Evolutionary conservation across 53 echinoderm and acorn worm species (phyloP), one percentile per base, ranked within the genome.

Genomic region (Stichopus horrens): DNA sequence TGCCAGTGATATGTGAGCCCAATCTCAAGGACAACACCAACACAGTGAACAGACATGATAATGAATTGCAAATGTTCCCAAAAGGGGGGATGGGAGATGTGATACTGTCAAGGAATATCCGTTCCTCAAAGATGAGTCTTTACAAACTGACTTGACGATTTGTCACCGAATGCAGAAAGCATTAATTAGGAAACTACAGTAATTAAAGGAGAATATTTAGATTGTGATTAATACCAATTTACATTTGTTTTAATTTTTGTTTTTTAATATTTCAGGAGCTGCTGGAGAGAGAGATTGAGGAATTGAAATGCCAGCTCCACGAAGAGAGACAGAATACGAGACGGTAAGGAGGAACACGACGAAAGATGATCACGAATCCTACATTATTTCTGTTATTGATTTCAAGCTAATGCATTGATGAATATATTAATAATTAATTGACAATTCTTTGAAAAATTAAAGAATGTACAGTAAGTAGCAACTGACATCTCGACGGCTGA

Each of bases 241-340:
- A 11, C 23, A 75, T 37, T 57, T 81, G 20, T 58, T 7, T 55
- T 81, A 2, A 11, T 58, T 81, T 58, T 59, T 86, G 77, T 53
- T 77, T 73, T 14, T 54, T 74, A 19, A 54, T 21, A 68, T 88
- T 80, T 5, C 79, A 92, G 92, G 92, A 92, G 83, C 77, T 86
- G 54, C 90, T 92, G 87, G 92, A 90, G 19, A 60, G 77, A 67
- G 86, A 92, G 87, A 86, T 92, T 53, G 92, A 92, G 74, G 92
- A 92, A 86, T 87, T 92, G 54, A 92, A 83, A 86, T 68, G 90
- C 52, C 92, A 92, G 90, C 57, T 92, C 53, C 59, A 86, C n/a
- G 92, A 92, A 74, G 92, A 92, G 90, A 90, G 87, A 79, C 92
- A 92, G 54, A 87, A 90, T 66, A 92, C 92, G 71, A 90, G 92